A percentile compares a stretch with the other conserved stretches of the same genome.
Evolutionary conservation across 2,113 vertebrate species (phyloP).

Genomic region (Syrrhaptes paradoxus): DNA sequence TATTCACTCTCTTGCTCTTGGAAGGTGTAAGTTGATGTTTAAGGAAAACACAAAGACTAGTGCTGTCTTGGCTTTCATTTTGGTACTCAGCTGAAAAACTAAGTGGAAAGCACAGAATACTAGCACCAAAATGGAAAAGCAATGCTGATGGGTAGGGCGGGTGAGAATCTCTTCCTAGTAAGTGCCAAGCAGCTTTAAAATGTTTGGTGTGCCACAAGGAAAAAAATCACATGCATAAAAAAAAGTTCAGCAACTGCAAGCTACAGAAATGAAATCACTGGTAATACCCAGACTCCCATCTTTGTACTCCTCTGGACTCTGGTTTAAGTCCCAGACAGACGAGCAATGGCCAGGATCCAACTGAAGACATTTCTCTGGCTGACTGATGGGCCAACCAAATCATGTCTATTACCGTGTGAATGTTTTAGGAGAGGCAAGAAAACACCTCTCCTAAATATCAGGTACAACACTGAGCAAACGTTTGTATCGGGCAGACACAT

Average conservation of each 20-base stretch:
- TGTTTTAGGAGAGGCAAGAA: not conserved
- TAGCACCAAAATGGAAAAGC: not conserved
- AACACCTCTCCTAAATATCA: not conserved
- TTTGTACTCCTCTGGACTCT: not conserved
- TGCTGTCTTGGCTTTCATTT: not conserved
- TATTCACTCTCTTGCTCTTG: not conserved
- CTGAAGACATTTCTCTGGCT: not conserved
- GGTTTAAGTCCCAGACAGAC: not conserved
- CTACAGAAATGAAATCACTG: not conserved
- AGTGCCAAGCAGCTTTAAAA: not conserved
- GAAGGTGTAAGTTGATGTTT: not conserved
- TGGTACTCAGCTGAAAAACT: not conserved
- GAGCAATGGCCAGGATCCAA: not conserved
- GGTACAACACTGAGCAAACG: not conserved
- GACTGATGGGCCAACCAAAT: not conserved
- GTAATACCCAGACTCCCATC: not conserved
- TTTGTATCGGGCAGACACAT: not conserved
- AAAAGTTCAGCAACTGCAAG: not conserved
- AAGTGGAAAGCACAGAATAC: not conserved
- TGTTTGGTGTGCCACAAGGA: not conserved
- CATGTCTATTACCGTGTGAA: not conserved
- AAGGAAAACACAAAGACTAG: not conserved
- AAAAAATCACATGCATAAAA: not conserved
- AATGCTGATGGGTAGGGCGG: fast-evolving
- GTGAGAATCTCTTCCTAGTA: not conserved